Base-by-base conservation (phyloP, 2,113 vertebrate species). In the Bothrops jararaca region DNA sequence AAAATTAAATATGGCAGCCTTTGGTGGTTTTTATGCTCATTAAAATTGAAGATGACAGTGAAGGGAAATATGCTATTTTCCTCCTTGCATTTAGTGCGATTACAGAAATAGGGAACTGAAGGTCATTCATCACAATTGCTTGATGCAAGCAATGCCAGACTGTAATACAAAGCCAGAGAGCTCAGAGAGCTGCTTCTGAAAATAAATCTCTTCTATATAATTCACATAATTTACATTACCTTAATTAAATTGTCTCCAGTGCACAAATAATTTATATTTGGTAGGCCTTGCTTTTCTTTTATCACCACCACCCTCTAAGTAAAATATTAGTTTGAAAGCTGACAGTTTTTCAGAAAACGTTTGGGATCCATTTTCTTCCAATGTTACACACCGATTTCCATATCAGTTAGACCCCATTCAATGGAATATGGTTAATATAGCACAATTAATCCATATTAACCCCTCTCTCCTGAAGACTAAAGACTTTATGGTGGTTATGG, bases 21-120 rank as follows among this genome's bases (percentile, higher is more conserved):
- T 97, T 94, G 29, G 92, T 94, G 74, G 86, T 95, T 95, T 90
- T 93, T 91, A 95, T 89, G 91, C 94, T 64, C 91, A 92, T 90
- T 95, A 92, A 95, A 93, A 95, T 95, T 93, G 92, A 95, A 97
- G 53, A 26, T 93, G 91, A 94, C 92, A 92, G 90, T 94, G 92
- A 93, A 86, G 93, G 94, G 94, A 96, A 95, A 96, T 34, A 89
- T 53, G 88, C n/a, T 94, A 15, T 94, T 94, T 96, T 91, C 64
- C 88, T 95, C 86, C 53, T 95, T 89, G 88, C 74, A 92, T 96
- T 95, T 96, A 92, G 54, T 74, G 91, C 64, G 94, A 94, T 91
- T 95, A 90, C 93, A 92, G 58, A 94, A 95, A 95, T 74, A 94
- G 92, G 91, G 23, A 95, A 39, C 91, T 94, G 54, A 85, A 52